Conservation (phyloP, 1,140 invertebrate genomes). For the Platyscapa corneri region DNA sequence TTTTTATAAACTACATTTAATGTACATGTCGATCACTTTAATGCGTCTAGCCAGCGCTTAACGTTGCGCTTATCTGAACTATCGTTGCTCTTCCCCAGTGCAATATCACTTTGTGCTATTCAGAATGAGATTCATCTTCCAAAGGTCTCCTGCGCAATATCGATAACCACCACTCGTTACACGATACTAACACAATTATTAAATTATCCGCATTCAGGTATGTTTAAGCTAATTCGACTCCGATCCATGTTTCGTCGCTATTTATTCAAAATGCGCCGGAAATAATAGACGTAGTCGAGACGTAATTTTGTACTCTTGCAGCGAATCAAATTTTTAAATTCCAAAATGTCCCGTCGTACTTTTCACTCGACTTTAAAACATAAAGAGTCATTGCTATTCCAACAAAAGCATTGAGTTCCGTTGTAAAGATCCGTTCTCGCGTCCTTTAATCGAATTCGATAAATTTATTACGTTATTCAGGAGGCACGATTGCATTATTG, state of each 20-base stretch:
- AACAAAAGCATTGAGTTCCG: not conserved
- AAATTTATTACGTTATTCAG: conserved; percentile 8
- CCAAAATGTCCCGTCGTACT: not conserved
- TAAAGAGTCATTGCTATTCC: not conserved
- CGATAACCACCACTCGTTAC: not conserved
- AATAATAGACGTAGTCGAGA: too few relatives aligned
- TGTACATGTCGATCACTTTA: not conserved
- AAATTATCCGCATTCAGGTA: not conserved
- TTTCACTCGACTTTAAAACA: not conserved
- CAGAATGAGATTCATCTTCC: not conserved
- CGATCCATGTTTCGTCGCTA: too few relatives aligned
- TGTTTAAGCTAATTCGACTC: too few relatives aligned
- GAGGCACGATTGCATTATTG: not conserved
- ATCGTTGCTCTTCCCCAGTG: not conserved
- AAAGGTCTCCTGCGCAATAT: not conserved
- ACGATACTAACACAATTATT: not conserved
- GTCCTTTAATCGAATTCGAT: not conserved
- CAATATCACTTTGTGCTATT: not conserved
- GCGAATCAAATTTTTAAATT: too few relatives aligned
- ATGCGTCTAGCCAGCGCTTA: not conserved
- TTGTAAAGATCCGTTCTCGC: not conserved
- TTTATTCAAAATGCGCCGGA: too few relatives aligned
- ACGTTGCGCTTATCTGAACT: not conserved
- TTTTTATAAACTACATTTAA: not conserved
- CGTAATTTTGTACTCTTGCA: not conserved